Evolutionary conservation across 2,113 vertebrate genomes (phyloP), one percentile per base, ranked within the genome.

Genomic region (Dendrocopos noguchii): DNA sequence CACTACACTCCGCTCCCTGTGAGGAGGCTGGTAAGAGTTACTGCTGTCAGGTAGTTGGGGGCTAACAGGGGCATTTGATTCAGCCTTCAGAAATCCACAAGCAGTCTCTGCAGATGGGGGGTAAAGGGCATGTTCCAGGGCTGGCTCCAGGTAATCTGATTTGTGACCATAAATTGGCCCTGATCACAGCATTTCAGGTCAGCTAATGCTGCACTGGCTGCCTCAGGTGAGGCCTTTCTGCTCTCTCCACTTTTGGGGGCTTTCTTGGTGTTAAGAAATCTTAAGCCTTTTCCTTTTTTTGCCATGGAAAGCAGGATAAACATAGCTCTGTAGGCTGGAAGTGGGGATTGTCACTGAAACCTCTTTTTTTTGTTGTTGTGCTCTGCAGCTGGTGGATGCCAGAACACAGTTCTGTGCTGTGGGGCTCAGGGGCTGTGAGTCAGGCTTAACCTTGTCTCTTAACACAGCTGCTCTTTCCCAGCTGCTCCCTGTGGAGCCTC

Each of bases 361-460:
- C 25, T n/a, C 81, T 92, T 33, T 50, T 76, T 33, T 50, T 76
- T 61, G 76, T 72, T 84, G 72, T 21, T 84, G 74, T 21, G 68
- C 59, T 52, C 73, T 59, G 59, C 47, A 39, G 75, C 57, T 79
- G 29, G 70, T 8, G 8, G 72, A 33, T 66, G 53, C 72, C 4
- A 7, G 87, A 80, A 55, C 73, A 24, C 6, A 6, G 96, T 94
- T 97, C 87, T 56, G 59, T 73, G 61, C 93, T 50, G 64, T 93
- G 95, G 90, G 93, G 73, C 83, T 61, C 4, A n/a, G 94, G 84
- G 80, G 57, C 46, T 39, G 94, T 90, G 93, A 94, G 91, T 92
- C 97, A 90, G 61, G 61, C 39, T 88, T 18, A 59, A 19, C 44
- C 7, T 3, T 18, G 11, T 66, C 72, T 88, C 84, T 27, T 65